These are phyloP conservation scores for Argentina silus DNA, from an alignment of 2,797 vertebrate species.

Conservation along the genomic window DNA sequence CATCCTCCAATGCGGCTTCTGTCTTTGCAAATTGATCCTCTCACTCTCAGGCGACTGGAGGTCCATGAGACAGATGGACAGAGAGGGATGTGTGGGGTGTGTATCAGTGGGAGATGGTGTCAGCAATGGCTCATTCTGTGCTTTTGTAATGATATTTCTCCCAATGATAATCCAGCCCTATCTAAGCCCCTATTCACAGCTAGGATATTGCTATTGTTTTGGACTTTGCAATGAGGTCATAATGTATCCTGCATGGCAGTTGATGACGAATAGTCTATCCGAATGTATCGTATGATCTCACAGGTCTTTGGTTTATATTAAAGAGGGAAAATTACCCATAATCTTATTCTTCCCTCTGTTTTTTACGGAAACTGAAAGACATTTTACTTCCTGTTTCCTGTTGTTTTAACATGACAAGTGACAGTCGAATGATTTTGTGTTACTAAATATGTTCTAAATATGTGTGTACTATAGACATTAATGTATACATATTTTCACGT, in stretches of 20 bases:
- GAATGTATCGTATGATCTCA: too few species aligned
- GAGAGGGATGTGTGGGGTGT: neutral
- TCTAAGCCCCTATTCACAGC: neutral
- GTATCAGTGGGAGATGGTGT: neutral
- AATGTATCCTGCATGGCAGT: too few species aligned
- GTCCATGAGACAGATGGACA: neutral
- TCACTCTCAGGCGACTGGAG: neutral
- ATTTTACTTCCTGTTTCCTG: too few species aligned
- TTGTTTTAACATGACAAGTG: too few species aligned
- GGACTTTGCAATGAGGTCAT: neutral
- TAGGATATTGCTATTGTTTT: neutral
- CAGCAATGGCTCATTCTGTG: neutral
- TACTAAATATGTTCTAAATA: too few species aligned
- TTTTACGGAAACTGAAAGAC: too few species aligned
- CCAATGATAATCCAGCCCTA: neutral
- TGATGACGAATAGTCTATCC: too few species aligned
- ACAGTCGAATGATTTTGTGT: too few species aligned
- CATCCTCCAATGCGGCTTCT: neutral
- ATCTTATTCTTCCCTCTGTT: too few species aligned
- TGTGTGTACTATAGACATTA: too few species aligned
- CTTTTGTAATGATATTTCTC: neutral
- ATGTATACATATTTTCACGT: neutral
- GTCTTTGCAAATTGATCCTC: conserved; percentile 3
- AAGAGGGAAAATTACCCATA: too few species aligned
- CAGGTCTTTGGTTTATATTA: too few species aligned